Base-by-base conservation (phyloP, 2,113 vertebrate species). In the Mormoops blainvillei region DNA sequence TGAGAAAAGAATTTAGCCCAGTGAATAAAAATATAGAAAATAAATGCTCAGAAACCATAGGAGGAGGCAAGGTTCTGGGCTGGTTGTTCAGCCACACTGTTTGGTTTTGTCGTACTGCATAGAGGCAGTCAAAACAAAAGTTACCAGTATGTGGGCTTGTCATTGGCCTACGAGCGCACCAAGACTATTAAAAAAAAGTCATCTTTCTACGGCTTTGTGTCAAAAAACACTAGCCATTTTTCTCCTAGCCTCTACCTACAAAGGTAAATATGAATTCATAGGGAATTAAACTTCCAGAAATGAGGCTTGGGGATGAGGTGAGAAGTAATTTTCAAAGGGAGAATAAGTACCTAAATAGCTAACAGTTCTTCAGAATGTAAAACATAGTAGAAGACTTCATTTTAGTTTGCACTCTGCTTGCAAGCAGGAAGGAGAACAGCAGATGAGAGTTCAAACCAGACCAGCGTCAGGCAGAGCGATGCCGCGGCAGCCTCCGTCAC, bases 1-100 rank as follows among this genome's bases (percentile, higher is more conserved):
- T 91, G 52, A 95, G 81, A 94, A 36, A 83, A 97, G 74, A 97
- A 87, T 95, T 96, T 91, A 91, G 63, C 74, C 88, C 41, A 33
- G 50, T 70, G 86, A 95, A 82, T 93, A 94, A 94, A 95, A 93
- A 78, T 54, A 96, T 12, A 92, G 65, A 71, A 90, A 95, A 83
- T n/a, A 56, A 91, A 77, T 74, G 28, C 43, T 76, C 52, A 52
- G n/a, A 77, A 89, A 96, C 45, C 31, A 19, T 28, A 81, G 54
- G 50, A 91, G 48, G 52, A 70, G 48, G 24, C 85, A 36, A 93
- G 73, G 36, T 43, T 83, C 74, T 50, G 45, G 67, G 74, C 1
- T 73, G 56, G 82, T 48, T 11, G 24, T 88, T 52, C 41, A 85
- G 41, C 52, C 41, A 50, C 28, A 65, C 18, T 11, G 38, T 81